Conservation (phyloP, 1,140 invertebrate species). For the Drosophila eugracilis region DNA sequence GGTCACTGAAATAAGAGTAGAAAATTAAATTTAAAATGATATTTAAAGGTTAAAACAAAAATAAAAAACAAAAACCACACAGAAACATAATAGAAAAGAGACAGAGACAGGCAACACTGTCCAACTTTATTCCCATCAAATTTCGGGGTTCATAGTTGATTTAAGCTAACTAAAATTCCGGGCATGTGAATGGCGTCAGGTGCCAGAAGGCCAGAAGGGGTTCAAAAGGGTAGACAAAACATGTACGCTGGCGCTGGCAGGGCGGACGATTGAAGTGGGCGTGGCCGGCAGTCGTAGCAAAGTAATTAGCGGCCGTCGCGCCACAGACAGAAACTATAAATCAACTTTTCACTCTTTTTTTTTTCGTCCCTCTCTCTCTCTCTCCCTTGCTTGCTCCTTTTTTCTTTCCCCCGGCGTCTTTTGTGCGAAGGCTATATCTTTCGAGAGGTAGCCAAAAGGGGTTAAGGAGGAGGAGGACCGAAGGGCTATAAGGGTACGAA, state of each 20-base stretch:
- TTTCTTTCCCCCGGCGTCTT: slow-evolving; percentile 35
- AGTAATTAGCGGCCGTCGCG: slow-evolving; percentile 76
- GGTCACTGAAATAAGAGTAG: too few relatives aligned
- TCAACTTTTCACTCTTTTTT: slow-evolving; percentile 60
- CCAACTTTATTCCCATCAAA: slow-evolving; percentile 44
- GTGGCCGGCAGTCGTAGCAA: slow-evolving; percentile 74
- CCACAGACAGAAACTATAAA: slow-evolving; percentile 81
- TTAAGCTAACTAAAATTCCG: too few relatives aligned
- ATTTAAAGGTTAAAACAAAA: too few relatives aligned
- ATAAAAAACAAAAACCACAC: too few relatives aligned
- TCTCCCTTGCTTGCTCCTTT: slow-evolving; percentile 7
- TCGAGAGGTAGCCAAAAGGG: neutral
- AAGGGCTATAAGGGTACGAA: slow-evolving; percentile 3
- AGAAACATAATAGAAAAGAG: too few relatives aligned
- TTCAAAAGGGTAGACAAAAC: neutral
- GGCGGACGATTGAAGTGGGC: slow-evolving; percentile 37
- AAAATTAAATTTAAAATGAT: too few relatives aligned
- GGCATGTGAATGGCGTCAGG: slow-evolving; percentile 52
- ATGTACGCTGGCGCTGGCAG: too few relatives aligned
- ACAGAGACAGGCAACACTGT: neutral
- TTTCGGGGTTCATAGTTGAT: too few relatives aligned
- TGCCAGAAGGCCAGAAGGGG: slow-evolving; percentile 32
- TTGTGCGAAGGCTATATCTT: slow-evolving; percentile 39
- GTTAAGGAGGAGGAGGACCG: neutral
- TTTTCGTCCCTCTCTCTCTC: slow-evolving; percentile 9